Base-by-base conservation (phyloP, 2,113 vertebrate species). In the Campylomormyrus tamandua region DNA sequence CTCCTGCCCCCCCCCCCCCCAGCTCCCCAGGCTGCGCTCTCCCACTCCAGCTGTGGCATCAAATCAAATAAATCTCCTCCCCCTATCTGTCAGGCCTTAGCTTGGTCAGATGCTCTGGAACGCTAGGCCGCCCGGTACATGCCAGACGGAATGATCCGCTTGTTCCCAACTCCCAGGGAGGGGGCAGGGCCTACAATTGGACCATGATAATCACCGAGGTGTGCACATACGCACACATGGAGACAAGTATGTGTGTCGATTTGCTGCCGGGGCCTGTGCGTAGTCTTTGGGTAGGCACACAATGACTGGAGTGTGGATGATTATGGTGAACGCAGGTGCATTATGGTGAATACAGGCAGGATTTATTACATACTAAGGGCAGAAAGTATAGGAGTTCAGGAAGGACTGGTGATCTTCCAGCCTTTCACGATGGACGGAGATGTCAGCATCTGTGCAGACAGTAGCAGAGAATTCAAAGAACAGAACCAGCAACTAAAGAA, bases 1-100 rank as follows among this genome's bases (percentile, higher is more conserved):
- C 94, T 94, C 94, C 94, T 58, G 90, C 91, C 35, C 35, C 35
- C 48, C 48, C 48, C 48, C 48, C 1, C 45, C 90, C 5, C 5
- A 2, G 19, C 56, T n/a, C 56, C 7, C 91, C 77, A 66, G 24
- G 3, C 50, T 53, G 58, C 83, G 89, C 87, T 87, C 90, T 91
- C 90, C 90, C 92, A 49, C 80, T 48, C 70, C 90, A 91, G 90
- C 83, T 92, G 87, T 92, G 83, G 86, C 17, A 56, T 21, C 53
- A 17, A 56, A 19, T 35, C 87, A 31, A 31, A 27, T 48, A 10
- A 24, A 8, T 21, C 42, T 88, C 58, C 58, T 70, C 87, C 62
- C 87, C 39, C 45, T 48, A 31, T 35, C 87, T 58, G 56, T 27
- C 87, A 86, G 24, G 21, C 39, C 39, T 77, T 35, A 77, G 62